Conservation (phyloP, 2,797 vertebrate genomes). For the Thamnophis elegans region DNA sequence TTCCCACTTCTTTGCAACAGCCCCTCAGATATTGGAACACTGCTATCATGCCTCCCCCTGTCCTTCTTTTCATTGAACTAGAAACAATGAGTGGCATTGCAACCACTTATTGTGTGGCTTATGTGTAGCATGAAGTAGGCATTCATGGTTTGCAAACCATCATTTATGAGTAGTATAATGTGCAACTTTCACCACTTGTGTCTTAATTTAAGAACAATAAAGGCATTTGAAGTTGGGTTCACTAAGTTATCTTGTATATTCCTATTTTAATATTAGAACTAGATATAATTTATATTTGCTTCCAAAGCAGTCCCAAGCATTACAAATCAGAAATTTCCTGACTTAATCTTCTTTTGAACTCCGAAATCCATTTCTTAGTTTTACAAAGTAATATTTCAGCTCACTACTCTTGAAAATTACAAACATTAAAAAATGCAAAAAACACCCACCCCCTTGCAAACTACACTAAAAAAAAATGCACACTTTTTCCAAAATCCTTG, state of each 20-base stretch:
- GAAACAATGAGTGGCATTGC: background rate
- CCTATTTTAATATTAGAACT: too few species aligned
- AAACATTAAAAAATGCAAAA: background rate
- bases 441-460: background rate
- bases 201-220: background rate
- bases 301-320: too few species aligned
- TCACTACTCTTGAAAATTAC: background rate
- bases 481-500: background rate
- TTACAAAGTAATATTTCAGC: too few species aligned
- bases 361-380: too few species aligned
- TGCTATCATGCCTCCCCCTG: too few species aligned
- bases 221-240: background rate
- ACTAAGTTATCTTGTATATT: background rate
- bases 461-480: background rate
- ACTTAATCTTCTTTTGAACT: too few species aligned
- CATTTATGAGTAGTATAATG: background rate
- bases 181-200: background rate
- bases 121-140: background rate
- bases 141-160: background rate
- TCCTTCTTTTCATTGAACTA: too few species aligned
- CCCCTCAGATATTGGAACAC: too few species aligned
- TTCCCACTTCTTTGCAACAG: too few species aligned
- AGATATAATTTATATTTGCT: too few species aligned
- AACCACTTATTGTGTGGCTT: background rate
- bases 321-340: too few species aligned